Evolutionary conservation across 2,797 vertebrate species (phyloP), one percentile per base, ranked within the genome.

Genomic region (Pterois miles): DNA sequence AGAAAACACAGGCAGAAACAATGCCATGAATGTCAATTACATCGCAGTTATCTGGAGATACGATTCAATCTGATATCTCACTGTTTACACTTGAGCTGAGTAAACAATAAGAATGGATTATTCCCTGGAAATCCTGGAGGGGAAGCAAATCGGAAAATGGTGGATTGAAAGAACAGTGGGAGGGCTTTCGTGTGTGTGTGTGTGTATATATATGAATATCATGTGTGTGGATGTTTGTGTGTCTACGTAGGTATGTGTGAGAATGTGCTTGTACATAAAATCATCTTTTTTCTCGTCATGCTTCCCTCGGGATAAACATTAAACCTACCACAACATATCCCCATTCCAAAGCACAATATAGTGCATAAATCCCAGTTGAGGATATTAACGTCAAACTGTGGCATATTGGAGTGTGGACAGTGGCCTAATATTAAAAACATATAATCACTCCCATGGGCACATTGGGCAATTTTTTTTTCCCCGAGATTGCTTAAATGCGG

Each of bases 21-120:
- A 85, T 68, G 78, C 75, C 38, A 72, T 86, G 87, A 90, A 90
- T 89, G 84, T 75, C 82, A 89, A 90, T 92, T 85, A 87, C 81
- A 71, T 54, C 9, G 65, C 84, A 60, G 83, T 84, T 84, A 89
- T 88, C 80, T 78, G 75, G 72, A 86, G 82, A 83, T 82, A 76
- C 10, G 63, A 89, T 89, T 88, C 81, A 79, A 89, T 89, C 88
- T 83, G 88, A 91, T 88, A 85, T 43, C 86, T 83, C n/a, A 25
- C 80, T 89, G 87, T 91, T 92, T 91, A 89, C 78, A 85, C 84
- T 81, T 29, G 59, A 78, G 88, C 83, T 57, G 73, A 83, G 81
- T 78, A 86, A 91, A 93, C 80, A 91, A 84, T 60, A 71, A 71
- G 54, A 81, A 75, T 64, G 65, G 85, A 91, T 91, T 79, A 79